A percentile compares a stretch with the other conserved stretches of the same genome.
phyloP scores from a whole-genome alignment of 2,113 vertebrate genomes.

The Pleuronectes platessa region DNA sequence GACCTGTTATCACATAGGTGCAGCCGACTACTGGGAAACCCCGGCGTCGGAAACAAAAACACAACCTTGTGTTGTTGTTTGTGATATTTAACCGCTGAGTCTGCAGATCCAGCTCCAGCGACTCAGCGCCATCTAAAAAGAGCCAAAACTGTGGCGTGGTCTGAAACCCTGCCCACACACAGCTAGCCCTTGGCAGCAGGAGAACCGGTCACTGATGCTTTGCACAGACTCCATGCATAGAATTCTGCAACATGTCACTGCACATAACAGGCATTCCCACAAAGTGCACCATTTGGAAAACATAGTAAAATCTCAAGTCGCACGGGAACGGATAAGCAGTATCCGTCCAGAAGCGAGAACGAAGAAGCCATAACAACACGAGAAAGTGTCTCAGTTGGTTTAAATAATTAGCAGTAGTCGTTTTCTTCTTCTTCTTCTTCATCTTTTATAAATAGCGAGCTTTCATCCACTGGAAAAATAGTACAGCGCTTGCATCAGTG shows the following conservation, averaged over 20 bases:
- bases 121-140: slow-evolving; percentile 29
- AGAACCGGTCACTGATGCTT: slow-evolving; percentile 63
- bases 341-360: slow-evolving; percentile 47
- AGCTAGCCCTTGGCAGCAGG: slow-evolving; percentile 70
- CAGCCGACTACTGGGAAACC: slow-evolving; percentile 20
- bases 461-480: slow-evolving; percentile 50
- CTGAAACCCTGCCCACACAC: slow-evolving; percentile 43
- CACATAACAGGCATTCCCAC: slow-evolving; percentile 75
- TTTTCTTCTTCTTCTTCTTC: neutral
- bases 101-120: slow-evolving; percentile 26
- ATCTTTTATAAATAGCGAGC: slow-evolving; percentile 41
- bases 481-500: slow-evolving; percentile 52
- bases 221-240: slow-evolving; percentile 73
- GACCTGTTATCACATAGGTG: slow-evolving; percentile 20
- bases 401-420: slow-evolving; percentile 49
- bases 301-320: slow-evolving; percentile 33
- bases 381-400: slow-evolving; percentile 23
- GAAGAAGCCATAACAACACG: slow-evolving; percentile 52
- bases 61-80: slow-evolving; percentile 29
- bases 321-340: slow-evolving; percentile 29
- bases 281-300: slow-evolving; percentile 73
- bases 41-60: slow-evolving; percentile 19
- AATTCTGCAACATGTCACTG: slow-evolving; percentile 69
- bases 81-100: slow-evolving; percentile 18
- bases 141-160: slow-evolving; percentile 29